A percentile compares a stretch with the other conserved stretches of the same genome.
Evolutionary conservation across 2,113 vertebrate species (phyloP).

Genomic region (Beaufortia kweichowensis): DNA sequence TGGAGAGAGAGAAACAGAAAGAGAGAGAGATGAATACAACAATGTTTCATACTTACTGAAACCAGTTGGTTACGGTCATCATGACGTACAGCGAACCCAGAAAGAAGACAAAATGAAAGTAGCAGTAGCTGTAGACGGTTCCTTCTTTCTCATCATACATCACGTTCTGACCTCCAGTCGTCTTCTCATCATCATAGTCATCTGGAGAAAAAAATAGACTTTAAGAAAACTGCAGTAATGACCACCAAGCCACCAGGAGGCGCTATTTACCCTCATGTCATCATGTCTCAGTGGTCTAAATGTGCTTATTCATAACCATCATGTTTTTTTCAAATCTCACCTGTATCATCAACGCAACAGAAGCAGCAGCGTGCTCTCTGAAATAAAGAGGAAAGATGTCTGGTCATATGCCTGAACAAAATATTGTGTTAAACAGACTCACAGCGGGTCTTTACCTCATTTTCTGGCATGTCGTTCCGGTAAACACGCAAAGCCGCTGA

Average conservation of each 20-base stretch:
- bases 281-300: background rate
- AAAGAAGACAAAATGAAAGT: slow-evolving; percentile 94
- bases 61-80: slow-evolving; percentile 98
- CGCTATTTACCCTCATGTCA: slow-evolving; percentile 41
- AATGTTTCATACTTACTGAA: slow-evolving; percentile 85
- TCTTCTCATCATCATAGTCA: slow-evolving; percentile 71
- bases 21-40: background rate
- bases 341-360: slow-evolving; percentile 82
- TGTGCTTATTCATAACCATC: background rate
- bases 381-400: background rate
- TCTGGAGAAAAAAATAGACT: slow-evolving; percentile 63
- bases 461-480: slow-evolving; percentile 80
- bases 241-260: slow-evolving; percentile 60
- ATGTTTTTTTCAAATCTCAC: slow-evolving; percentile 67
- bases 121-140: slow-evolving; percentile 90
- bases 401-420: background rate
- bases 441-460: slow-evolving; percentile 74
- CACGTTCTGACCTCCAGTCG: slow-evolving; percentile 79
- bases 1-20: no score
- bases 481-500: slow-evolving; percentile 86
- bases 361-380: slow-evolving; percentile 96
- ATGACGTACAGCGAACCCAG: slow-evolving; percentile 95
- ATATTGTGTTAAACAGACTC: background rate
- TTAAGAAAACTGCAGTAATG: background rate
- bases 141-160: slow-evolving; percentile 85